These are phyloP conservation scores for Enteromius mattozi DNA, from an alignment of 2,797 vertebrate species.

Conservation along the genomic window DNA sequence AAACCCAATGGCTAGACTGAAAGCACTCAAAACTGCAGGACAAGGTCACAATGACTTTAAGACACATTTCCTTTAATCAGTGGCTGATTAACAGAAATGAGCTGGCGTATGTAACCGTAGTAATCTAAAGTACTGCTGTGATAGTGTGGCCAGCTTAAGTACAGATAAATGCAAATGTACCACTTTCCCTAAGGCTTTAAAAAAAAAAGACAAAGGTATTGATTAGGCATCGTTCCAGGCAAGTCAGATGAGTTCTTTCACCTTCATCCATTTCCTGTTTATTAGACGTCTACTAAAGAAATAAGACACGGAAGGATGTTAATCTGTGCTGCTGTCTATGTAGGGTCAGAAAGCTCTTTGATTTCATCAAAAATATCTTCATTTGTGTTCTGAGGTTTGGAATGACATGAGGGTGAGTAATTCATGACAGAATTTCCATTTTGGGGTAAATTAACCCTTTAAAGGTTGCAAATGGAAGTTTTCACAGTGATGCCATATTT, in stretches of 20 bases:
- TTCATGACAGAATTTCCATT: too few relatives aligned
- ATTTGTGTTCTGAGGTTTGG: too few relatives aligned
- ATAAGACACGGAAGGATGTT: constrained; percentile 60
- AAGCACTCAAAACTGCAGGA: constrained; percentile 1
- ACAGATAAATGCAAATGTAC: constrained; percentile 4
- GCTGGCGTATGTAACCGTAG: not conserved
- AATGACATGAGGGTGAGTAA: too few relatives aligned
- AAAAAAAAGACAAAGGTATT: constrained; percentile 3
- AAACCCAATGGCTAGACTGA: not conserved
- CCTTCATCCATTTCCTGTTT: constrained; percentile 56
- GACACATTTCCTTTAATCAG: constrained; percentile 20
- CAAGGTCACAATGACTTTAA: constrained; percentile 21
- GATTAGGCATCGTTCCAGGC: constrained; percentile 62
- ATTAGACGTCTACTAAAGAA: constrained; percentile 51
- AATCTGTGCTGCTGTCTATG: constrained; percentile 21
- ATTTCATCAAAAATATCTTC: too few relatives aligned
- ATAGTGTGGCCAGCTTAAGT: not conserved
- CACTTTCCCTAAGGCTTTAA: not conserved
- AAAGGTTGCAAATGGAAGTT: not conserved
- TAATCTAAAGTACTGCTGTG: not conserved
- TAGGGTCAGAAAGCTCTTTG: too few relatives aligned
- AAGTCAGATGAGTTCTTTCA: constrained; percentile 62
- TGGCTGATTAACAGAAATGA: constrained; percentile 16
- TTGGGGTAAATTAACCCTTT: too few relatives aligned
- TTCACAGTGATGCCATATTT: not conserved